Percentiles rank a stretch among this genome's conserved stretches.
Evolutionary conservation across 1,140 invertebrate genomes (phyloP).

Genomic region (Sycophaga agraensis): DNA sequence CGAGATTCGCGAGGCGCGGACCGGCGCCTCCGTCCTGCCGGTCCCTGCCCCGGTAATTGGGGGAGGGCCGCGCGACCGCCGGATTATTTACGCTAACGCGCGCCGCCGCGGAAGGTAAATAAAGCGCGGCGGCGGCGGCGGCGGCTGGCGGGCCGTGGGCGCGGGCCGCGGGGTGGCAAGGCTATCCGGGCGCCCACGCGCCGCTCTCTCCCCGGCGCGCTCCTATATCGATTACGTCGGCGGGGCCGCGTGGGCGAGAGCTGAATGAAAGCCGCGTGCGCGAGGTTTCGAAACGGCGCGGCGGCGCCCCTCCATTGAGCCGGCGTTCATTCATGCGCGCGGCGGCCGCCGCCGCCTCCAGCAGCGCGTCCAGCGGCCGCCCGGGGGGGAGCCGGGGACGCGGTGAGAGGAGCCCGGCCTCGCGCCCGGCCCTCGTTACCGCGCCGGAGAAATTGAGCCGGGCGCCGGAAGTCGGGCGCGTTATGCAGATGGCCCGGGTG

Average conservation of each 20-base stretch:
- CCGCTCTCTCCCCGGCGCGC: neutral
- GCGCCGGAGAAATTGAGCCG: slow-evolving; percentile 10
- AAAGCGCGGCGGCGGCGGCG: neutral
- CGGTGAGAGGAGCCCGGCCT: too few species aligned
- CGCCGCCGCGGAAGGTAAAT: slow-evolving; percentile 8
- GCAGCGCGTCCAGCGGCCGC: too few species aligned
- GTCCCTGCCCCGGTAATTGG: too few species aligned
- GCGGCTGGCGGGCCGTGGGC: neutral
- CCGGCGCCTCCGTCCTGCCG: too few species aligned
- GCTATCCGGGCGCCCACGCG: slow-evolving; percentile 13
- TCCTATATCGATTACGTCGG: slow-evolving; percentile 28
- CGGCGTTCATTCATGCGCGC: neutral
- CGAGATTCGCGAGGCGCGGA: too few species aligned
- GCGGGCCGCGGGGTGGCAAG: slow-evolving; percentile 4
- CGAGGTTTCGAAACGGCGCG: slow-evolving; percentile 16
- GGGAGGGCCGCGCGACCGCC: neutral
- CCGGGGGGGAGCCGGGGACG: too few species aligned
- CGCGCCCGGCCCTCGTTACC: too few species aligned
- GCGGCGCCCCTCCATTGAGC: neutral
- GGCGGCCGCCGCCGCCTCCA: too few species aligned
- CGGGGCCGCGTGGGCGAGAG: slow-evolving; percentile 16
- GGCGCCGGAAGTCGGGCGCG: too few species aligned
- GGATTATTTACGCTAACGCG: slow-evolving; percentile 8
- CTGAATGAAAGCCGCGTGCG: slow-evolving; percentile 26
- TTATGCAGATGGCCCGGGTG: too few species aligned